These are phyloP conservation scores for Tanytarsus gracilentus DNA, from an alignment of 2,888 invertebrate species.

Conservation along the genomic window DNA sequence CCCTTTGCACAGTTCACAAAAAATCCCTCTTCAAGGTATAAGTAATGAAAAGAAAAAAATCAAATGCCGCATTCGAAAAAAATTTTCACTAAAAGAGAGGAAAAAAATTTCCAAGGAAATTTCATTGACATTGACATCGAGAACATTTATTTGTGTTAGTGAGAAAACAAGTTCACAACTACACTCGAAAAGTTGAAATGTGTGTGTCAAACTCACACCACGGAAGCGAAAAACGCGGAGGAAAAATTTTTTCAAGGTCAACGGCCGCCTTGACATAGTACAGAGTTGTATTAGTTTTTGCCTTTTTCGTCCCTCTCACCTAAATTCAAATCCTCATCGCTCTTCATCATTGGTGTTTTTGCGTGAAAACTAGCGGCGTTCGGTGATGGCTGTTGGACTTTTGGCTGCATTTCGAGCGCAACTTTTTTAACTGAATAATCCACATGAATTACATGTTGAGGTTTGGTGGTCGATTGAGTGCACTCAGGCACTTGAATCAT, in stretches of 20 bases:
- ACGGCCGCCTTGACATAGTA: conserved; percentile 18
- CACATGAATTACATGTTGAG: conserved; percentile 3
- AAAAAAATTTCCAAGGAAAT: background rate
- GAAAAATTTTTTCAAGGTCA: conserved; percentile 22
- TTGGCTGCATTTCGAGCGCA: background rate
- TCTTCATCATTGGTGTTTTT: background rate
- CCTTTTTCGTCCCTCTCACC: background rate
- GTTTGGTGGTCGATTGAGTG: conserved; percentile 6
- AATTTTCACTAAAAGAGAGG: too few species aligned
- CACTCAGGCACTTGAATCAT: conserved; percentile 26
- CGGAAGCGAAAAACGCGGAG: background rate
- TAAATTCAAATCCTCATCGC: conserved; percentile 23
- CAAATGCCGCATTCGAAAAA: too few species aligned
- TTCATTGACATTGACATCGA: conserved; percentile 15
- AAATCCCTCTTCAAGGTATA: background rate
- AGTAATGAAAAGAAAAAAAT: background rate
- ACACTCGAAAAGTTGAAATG: background rate
- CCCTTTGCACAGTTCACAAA: too few species aligned
- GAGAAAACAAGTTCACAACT: conserved; percentile 4
- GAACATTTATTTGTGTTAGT: background rate
- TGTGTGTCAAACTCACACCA: background rate
- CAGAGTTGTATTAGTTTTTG: background rate
- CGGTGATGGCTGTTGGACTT: background rate
- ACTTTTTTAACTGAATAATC: background rate
- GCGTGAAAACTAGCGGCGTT: background rate